phyloP scores from a whole-genome alignment of 2,888 invertebrate genomes.

The Tipula confusa region DNA sequence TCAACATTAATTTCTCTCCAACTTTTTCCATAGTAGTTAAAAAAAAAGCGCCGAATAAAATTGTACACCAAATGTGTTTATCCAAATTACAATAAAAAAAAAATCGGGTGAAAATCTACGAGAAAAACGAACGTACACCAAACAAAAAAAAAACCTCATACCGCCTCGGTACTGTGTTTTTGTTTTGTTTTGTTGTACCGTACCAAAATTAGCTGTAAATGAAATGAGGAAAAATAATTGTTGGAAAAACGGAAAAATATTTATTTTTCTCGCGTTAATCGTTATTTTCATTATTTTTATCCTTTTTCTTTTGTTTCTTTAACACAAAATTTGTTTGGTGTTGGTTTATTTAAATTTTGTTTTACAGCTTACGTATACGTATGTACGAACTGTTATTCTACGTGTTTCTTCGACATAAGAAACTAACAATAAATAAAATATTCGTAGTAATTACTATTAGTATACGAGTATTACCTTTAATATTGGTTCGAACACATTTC shows the following conservation, averaged over 20 bases:
- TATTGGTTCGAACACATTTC: not conserved
- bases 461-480: not conserved
- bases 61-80: not conserved
- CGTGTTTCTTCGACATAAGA: not conserved
- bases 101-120: not conserved
- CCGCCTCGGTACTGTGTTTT: not conserved
- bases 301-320: not conserved
- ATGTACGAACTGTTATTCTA: not conserved
- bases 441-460: not conserved
- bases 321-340: not conserved
- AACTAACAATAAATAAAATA: not conserved
- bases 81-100: not conserved
- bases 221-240: slow-evolving; percentile 25
- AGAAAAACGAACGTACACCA: not conserved
- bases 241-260: slow-evolving; percentile 25
- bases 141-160: not conserved
- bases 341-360: not conserved
- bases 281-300: not conserved
- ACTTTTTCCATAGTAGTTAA: not conserved
- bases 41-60: not conserved
- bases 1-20: not conserved
- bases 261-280: slow-evolving; percentile 16
- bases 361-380: not conserved
- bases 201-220: not conserved
- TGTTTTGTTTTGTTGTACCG: too few relatives aligned